These are phyloP conservation scores for Cosmorhoe ocellata DNA, from an alignment of 2,888 invertebrate species.

Conservation along the genomic window DNA sequence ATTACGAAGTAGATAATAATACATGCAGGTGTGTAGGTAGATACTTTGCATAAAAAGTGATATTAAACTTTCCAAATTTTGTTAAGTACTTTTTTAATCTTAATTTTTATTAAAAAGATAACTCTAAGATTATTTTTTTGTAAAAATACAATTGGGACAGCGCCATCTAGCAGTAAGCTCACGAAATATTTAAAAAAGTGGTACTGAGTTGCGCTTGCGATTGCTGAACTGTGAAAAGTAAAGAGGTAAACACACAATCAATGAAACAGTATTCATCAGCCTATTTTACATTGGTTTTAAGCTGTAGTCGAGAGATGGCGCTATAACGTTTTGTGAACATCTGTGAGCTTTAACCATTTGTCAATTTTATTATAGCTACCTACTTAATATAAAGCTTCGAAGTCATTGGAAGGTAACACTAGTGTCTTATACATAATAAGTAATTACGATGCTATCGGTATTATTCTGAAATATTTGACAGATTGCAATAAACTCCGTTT, in stretches of 20 bases:
- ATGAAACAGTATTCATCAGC: too few relatives aligned
- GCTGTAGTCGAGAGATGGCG: slow-evolving; percentile 12
- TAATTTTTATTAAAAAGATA: too few relatives aligned
- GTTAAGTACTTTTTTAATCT: too few relatives aligned
- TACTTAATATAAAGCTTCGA: too few relatives aligned
- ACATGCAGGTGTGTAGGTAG: too few relatives aligned
- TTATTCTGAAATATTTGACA: background rate
- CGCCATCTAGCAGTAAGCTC: slow-evolving; percentile 2
- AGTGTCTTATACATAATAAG: background rate
- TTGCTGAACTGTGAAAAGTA: background rate
- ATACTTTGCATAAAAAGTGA: too few relatives aligned
- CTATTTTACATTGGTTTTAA: background rate
- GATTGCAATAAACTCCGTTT: background rate
- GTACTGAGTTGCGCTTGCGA: background rate
- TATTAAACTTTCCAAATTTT: too few relatives aligned
- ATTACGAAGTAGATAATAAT: too few relatives aligned
- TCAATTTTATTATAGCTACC: too few relatives aligned
- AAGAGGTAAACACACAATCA: background rate
- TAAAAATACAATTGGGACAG: background rate
- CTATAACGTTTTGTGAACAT: too few relatives aligned
- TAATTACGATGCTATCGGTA: background rate
- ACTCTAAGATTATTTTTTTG: too few relatives aligned
- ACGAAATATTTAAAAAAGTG: background rate
- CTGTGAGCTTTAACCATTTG: too few relatives aligned
- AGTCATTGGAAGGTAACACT: background rate